Evolutionary conservation across 2,113 vertebrate species (phyloP).

Genomic region (Passer domesticus): DNA sequence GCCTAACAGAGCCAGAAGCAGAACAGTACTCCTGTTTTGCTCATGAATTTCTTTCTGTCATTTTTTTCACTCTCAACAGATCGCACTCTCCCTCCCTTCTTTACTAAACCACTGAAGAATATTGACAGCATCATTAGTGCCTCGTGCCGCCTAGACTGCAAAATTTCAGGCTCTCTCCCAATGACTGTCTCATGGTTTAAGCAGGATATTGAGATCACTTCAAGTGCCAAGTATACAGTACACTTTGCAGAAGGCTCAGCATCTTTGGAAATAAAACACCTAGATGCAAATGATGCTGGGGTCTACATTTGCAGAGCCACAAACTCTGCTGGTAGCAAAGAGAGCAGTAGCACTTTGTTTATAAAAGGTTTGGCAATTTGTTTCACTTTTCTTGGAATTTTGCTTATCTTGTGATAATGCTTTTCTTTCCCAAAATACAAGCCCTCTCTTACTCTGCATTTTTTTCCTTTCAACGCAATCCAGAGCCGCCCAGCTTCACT

Average conservation of each 20-base stretch:
- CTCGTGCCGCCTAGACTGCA: slow-evolving; percentile 86
- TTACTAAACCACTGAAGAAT: slow-evolving; percentile 91
- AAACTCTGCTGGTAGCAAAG: slow-evolving; percentile 92
- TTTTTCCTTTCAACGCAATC: slow-evolving; percentile 72
- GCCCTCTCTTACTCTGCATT: slow-evolving; percentile 36
- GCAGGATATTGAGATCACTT: slow-evolving; percentile 83
- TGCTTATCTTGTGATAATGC: neutral
- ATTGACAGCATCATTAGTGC: slow-evolving; percentile 82
- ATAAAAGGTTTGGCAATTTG: slow-evolving; percentile 87
- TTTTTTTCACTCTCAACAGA: slow-evolving; percentile 82
- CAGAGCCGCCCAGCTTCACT: slow-evolving; percentile 92
- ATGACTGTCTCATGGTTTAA: slow-evolving; percentile 94
- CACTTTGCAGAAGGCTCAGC: slow-evolving; percentile 89
- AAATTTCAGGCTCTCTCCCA: slow-evolving; percentile 93
- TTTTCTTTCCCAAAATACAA: neutral
- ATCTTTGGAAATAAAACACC: slow-evolving; percentile 79
- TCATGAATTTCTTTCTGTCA: slow-evolving; percentile 14
- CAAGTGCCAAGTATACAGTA: slow-evolving; percentile 81
- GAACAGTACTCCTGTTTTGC: neutral
- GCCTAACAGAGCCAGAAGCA: neutral
- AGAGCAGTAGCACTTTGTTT: slow-evolving; percentile 88
- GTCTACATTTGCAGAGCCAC: slow-evolving; percentile 91
- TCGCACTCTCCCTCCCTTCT: slow-evolving; percentile 92
- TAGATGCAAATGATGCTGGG: slow-evolving; percentile 87
- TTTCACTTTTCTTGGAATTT: slow-evolving; percentile 14